Base-by-base conservation (phyloP, 2,113 vertebrate genomes). In the Lethenteron camtschaticum region DNA sequence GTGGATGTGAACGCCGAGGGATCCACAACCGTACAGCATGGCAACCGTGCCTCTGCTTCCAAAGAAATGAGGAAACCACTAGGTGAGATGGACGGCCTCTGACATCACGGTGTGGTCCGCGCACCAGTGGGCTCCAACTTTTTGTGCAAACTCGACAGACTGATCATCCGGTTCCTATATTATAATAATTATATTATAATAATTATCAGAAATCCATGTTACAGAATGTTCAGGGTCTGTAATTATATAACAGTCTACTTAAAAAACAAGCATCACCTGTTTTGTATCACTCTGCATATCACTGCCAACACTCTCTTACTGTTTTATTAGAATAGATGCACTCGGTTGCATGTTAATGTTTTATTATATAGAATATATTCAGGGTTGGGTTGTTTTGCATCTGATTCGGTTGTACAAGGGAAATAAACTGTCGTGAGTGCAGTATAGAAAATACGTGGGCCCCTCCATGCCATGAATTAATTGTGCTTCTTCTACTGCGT, bases 41-140 rank as follows among this genome's bases (percentile, higher is more conserved):
- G 91, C 83, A 94, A 81, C 83, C 87, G 91, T 95, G 90, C 90
- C 79, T 90, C 95, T 95, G 85, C 87, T 87, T 81, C 89, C 81
- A 99, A 96, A 89, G 94, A 96, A 81, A 99, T 96, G 94, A 99
- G 89, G 88, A 99, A 95, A 94, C 87, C 87, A 83, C 90, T 95
- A 86, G 94, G 94, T 99, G 81, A 82, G 83, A 58, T 60, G n/a
- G 41, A 24, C 2, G 10, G 13, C 11, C n/a, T 18, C 41, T 9
- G 59, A 56, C 11, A 11, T 10, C 16, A 4, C 9, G 9, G 7
- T 58, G 11, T 5, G 57, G 12, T 58, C 24, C 6, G n/a, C n/a
- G 57, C 4, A 16, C 24, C 59, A 24, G 55, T 24, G 9, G 13
- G 10, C 55, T 16, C 9, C 10, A 3, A 41, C 20, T 58, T 2